These are phyloP conservation scores for Nebria brevicollis DNA, from an alignment of 2,888 invertebrate genomes.

Conservation along the genomic window DNA sequence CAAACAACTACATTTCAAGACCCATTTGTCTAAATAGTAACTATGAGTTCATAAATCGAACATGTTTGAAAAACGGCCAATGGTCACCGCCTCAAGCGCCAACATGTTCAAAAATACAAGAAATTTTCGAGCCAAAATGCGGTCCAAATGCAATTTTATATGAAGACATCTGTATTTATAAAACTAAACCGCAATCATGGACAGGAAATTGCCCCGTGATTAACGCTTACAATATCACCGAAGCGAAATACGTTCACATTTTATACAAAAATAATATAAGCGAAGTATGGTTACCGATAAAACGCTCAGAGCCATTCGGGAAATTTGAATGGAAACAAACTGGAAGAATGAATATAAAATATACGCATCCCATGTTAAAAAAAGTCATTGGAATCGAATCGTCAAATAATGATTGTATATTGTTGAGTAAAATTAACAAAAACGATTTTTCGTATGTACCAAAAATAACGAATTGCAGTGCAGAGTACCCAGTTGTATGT, in stretches of 20 bases:
- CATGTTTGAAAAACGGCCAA: slow-evolving; percentile 52
- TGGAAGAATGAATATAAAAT: neutral
- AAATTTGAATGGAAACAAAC: slow-evolving; percentile 35
- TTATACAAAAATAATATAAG: slow-evolving; percentile 47
- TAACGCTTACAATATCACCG: slow-evolving; percentile 50
- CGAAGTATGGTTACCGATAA: slow-evolving; percentile 54
- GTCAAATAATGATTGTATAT: neutral
- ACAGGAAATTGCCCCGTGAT: slow-evolving; percentile 52
- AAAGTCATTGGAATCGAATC: neutral
- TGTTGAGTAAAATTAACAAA: neutral
- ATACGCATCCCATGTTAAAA: neutral
- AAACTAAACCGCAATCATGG: slow-evolving; percentile 55
- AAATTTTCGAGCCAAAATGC: slow-evolving; percentile 49
- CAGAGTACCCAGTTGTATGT: neutral
- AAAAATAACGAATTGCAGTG: slow-evolving; percentile 8
- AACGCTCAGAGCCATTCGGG: slow-evolving; percentile 48
- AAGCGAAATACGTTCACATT: slow-evolving; percentile 45
- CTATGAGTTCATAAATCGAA: slow-evolving; percentile 52
- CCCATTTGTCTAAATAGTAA: slow-evolving; percentile 57
- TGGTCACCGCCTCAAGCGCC: slow-evolving; percentile 55
- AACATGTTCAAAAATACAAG: slow-evolving; percentile 50
- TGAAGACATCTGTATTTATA: slow-evolving; percentile 56
- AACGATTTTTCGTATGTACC: slow-evolving; percentile 2
- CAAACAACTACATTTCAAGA: slow-evolving; percentile 52
- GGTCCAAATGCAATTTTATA: slow-evolving; percentile 51